Evolutionary conservation across 2,797 vertebrate species (phyloP).

Genomic region (Sebastes itinus): DNA sequence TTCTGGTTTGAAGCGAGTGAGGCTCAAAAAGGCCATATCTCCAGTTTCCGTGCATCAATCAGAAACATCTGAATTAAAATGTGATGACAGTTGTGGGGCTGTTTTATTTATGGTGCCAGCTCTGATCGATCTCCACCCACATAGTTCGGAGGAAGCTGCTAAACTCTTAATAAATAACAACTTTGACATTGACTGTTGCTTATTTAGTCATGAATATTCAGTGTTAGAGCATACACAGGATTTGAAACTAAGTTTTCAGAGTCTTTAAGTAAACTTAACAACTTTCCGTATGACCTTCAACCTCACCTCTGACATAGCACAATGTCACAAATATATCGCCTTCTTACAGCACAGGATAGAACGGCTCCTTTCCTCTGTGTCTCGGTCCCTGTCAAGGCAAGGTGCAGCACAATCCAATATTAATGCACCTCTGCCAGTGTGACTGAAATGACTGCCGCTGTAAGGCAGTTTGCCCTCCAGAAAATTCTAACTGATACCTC

Average conservation of each 20-base stretch:
- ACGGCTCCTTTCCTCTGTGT: slow-evolving; percentile 1
- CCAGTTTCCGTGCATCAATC: neutral
- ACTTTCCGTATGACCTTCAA: neutral
- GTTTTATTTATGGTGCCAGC: neutral
- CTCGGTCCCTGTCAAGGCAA: slow-evolving; percentile 31
- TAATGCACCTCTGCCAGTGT: slow-evolving; percentile 55
- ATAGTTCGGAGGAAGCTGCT: neutral
- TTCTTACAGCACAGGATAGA: neutral
- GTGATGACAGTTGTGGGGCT: neutral
- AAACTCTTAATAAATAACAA: neutral
- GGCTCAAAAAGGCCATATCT: neutral
- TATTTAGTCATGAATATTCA: neutral
- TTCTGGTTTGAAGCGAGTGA: neutral
- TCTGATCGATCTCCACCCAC: neutral
- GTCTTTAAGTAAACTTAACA: neutral
- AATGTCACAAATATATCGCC: neutral
- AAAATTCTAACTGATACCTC: slow-evolving; percentile 48
- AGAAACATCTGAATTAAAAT: neutral
- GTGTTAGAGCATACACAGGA: no score
- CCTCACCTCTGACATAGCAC: neutral
- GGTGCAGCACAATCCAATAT: slow-evolving; percentile 58
- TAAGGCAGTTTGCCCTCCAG: slow-evolving; percentile 53
- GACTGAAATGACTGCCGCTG: slow-evolving; percentile 55
- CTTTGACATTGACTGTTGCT: neutral
- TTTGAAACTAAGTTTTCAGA: neutral